Evolutionary conservation across 2,113 vertebrate species (phyloP).

Genomic region (Sorex fumeus): DNA sequence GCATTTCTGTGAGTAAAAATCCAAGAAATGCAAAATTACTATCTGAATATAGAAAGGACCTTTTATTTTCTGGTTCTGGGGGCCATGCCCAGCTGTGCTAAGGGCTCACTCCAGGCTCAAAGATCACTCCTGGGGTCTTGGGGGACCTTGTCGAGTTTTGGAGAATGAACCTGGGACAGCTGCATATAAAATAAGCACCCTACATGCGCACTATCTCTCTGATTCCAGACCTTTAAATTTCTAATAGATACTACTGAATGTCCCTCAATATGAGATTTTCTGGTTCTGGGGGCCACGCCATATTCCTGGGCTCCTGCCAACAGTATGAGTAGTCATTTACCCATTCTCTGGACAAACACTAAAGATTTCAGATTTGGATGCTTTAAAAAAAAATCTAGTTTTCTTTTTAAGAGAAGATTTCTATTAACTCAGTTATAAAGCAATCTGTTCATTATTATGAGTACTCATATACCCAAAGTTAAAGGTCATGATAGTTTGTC

Average conservation of each 20-base stretch:
- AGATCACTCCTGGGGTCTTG: too few species aligned
- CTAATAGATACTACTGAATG: background rate
- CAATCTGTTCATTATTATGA: constrained; percentile 10
- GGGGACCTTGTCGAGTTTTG: too few species aligned
- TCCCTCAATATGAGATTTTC: background rate
- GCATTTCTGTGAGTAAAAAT: background rate
- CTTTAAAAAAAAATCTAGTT: constrained; percentile 18
- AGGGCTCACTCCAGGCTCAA: too few species aligned
- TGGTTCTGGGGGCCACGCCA: too few species aligned
- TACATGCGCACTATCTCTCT: too few species aligned
- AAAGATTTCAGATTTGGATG: background rate
- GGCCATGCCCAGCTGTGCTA: too few species aligned
- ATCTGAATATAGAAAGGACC: background rate
- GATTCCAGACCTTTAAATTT: background rate
- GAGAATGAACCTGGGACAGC: too few species aligned
- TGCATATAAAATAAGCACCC: too few species aligned
- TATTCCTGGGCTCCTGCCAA: background rate
- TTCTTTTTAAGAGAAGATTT: constrained; percentile 44
- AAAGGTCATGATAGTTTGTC: background rate
- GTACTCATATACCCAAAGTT: background rate
- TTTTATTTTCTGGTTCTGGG: too few species aligned
- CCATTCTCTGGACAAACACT: background rate
- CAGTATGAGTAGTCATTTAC: background rate
- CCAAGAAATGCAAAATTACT: background rate
- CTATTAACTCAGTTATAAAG: constrained; percentile 22